Percentiles rank a stretch among this genome's conserved stretches.
These are phyloP conservation scores for Hyposoter dolosus DNA, from an alignment of 2,888 invertebrate species.

Conservation along the genomic window DNA sequence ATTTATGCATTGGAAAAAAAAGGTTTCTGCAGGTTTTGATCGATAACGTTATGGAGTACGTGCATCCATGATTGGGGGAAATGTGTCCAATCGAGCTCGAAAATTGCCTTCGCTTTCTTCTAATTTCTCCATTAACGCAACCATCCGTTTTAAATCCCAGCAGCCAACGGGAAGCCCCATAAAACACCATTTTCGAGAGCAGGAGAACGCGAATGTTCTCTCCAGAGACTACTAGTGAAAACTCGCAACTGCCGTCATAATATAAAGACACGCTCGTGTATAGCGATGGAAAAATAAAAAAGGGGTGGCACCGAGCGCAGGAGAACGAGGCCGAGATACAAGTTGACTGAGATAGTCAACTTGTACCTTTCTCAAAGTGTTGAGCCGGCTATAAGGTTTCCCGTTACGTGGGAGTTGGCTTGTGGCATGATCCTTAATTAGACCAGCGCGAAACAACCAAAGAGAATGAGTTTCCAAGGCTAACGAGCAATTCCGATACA, in stretches of 20 bases:
- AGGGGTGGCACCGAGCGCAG: neutral
- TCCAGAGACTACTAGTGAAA: neutral
- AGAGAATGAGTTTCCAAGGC: slow-evolving; percentile 51
- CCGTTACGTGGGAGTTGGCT: slow-evolving; percentile 35
- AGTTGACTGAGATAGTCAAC: slow-evolving; percentile 5
- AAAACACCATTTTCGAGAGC: slow-evolving; percentile 21
- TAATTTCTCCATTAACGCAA: neutral
- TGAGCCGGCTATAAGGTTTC: slow-evolving; percentile 37
- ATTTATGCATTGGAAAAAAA: no score
- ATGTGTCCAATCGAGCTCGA: neutral
- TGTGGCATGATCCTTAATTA: slow-evolving; percentile 67
- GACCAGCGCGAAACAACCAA: slow-evolving; percentile 51
- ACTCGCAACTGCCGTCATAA: neutral
- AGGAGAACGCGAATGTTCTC: neutral
- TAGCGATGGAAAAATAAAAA: neutral
- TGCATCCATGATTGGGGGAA: neutral
- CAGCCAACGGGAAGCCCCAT: neutral
- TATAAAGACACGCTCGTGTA: neutral
- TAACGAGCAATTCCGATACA: slow-evolving; percentile 68
- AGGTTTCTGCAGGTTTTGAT: neutral
- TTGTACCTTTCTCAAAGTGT: slow-evolving; percentile 26
- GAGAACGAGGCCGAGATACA: no score
- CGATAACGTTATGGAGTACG: neutral
- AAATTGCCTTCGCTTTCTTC: neutral
- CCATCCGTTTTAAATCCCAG: neutral